These are phyloP conservation scores for Poecile atricapillus DNA, from an alignment of 2,113 vertebrate genomes.

Conservation along the genomic window DNA sequence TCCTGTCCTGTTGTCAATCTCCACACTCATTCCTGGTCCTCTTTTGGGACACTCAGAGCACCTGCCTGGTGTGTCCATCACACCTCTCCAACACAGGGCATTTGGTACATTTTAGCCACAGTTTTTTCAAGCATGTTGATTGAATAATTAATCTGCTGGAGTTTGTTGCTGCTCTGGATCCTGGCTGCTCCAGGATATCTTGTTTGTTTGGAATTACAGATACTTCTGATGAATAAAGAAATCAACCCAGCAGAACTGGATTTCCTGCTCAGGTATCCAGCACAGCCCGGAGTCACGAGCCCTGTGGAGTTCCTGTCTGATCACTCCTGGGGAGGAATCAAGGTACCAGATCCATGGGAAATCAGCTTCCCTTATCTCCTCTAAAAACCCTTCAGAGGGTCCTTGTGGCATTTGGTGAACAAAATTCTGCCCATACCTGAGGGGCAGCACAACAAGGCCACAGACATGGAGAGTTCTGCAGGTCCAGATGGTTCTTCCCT, in stretches of 20 bases:
- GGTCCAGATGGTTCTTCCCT: not conserved
- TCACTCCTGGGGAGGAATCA: conserved; percentile 91
- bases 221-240: conserved; percentile 88
- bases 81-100: not conserved
- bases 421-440: not conserved
- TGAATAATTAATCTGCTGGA: not conserved
- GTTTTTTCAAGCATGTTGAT: rapidly evolving
- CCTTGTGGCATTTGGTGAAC: not conserved
- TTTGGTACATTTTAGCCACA: not conserved
- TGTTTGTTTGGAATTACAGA: conserved; percentile 67
- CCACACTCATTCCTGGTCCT: not conserved
- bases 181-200: not conserved
- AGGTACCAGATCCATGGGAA: conserved; percentile 71
- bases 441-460: not conserved
- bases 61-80: not conserved
- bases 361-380: not conserved
- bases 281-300: conserved; percentile 75
- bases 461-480: not conserved
- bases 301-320: conserved; percentile 91
- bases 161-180: not conserved
- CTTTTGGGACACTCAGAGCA: not conserved
- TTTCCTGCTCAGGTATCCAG: conserved; percentile 90
- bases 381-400: not conserved
- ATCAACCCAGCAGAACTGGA: conserved; percentile 82
- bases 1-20: not conserved